Percentiles rank a stretch among this genome's conserved stretches.
Evolutionary conservation across 2,797 vertebrate genomes (phyloP).

Genomic region (Macroramphosus scolopax): DNA sequence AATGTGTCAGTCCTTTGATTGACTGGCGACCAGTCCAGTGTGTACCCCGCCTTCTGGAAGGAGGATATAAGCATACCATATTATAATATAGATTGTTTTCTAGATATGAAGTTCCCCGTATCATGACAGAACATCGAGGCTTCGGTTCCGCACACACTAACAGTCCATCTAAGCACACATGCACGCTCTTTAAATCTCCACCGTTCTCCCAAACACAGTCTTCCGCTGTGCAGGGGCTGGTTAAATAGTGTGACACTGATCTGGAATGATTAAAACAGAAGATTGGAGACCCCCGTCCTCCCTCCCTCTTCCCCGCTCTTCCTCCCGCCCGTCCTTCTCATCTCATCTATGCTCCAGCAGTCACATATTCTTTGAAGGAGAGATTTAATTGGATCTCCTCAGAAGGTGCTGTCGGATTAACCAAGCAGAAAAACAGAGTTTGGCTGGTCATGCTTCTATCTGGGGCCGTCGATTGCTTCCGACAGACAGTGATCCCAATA

Average conservation of each 20-base stretch:
- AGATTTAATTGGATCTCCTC: conserved; percentile 81
- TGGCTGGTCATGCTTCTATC: conserved; percentile 75
- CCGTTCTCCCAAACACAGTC: conserved; percentile 40
- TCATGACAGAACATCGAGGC: no score
- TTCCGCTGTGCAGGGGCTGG: conserved; percentile 34
- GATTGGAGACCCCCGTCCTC: conserved; percentile 32
- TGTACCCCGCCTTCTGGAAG: no score
- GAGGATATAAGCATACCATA: no score
- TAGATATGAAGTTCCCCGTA: no score
- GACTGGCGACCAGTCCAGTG: no score
- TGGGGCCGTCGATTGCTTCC: conserved; percentile 68
- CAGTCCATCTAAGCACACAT: no score
- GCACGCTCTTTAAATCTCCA: conserved; percentile 30
- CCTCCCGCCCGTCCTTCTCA: conserved; percentile 49
- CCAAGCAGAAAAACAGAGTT: conserved; percentile 77
- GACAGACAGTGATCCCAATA: conserved; percentile 76
- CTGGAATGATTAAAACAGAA: conserved; percentile 74
- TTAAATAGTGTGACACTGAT: conserved; percentile 68
- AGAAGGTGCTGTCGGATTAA: conserved; percentile 82
- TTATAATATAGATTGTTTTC: no score
- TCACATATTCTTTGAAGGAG: conserved; percentile 77
- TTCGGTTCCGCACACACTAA: neutral
- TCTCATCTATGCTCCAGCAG: conserved; percentile 68
- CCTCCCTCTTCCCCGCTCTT: conserved; percentile 10
- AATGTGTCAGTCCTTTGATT: no score